Base-by-base conservation (phyloP, 2,797 vertebrate genomes). In the Etheostoma nigrum region DNA sequence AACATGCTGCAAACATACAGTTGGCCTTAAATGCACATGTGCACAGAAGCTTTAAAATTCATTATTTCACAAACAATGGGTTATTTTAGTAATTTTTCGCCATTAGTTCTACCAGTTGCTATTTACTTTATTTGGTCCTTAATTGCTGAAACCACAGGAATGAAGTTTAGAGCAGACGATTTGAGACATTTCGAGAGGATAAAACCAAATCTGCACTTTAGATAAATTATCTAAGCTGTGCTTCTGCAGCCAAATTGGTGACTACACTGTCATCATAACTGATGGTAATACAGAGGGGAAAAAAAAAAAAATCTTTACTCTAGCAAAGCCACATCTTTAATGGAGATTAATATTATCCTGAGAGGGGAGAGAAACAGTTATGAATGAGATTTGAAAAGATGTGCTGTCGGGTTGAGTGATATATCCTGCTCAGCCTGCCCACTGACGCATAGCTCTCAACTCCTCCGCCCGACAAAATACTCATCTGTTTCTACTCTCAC, bases 361-460 rank as follows among this genome's bases (percentile, higher is more conserved):
- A 52, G 44, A 57, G 52, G 12, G 40, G 53, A 4, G 42, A 72
- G 54, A 30, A 67, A 48, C 18, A 15, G 51, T 30, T 15, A 21
- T 47, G 25, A 44, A 42, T 6, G 13, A 44, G 30, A 53, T 12
- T 4, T 13, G 18, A 59, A 36, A 47, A 36, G 27, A 62, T 15
- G 40, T 36, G 54, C 54, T 7, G 64, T 40, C 2, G 40, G 55
- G 66, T 71, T 25, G 59, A 83, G 72, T 12, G 72, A 80, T 13
- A 53, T 25, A 51, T 68, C 36, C 75, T 91, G 89, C 87, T 86
- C 90, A 91, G 89, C 59, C 87, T 55, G 69, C 82, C 89, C 72
- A 85, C 90, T 91, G 81, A 87, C 44, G 86, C 88, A 81, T 23
- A 72, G 79, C 84, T 67, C 68, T 78, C 52, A 36, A 12, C 9